Base-by-base conservation (phyloP, 2,113 vertebrate species). In the Rana temporaria region DNA sequence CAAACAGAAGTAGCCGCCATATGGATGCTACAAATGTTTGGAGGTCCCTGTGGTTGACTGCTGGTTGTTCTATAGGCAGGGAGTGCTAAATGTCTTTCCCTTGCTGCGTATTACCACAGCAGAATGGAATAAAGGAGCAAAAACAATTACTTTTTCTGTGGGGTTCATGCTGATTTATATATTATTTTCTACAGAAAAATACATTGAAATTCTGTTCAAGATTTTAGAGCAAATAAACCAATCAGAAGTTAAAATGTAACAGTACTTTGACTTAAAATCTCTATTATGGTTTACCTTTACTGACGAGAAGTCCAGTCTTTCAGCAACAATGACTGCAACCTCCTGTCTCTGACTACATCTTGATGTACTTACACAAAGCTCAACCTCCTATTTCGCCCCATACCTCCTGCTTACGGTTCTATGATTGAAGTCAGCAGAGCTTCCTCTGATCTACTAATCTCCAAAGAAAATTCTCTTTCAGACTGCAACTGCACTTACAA, bases 81-180 rank as follows among this genome's bases (percentile, higher is more conserved):
- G 70, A 67, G 59, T 34, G 20, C 26, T 55, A 66, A 82, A 57
- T 66, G 70, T 59, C 26, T 82, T 82, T 55, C 71, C 62, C 80
- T 74, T 9, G 20, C 70, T 82, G 62, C 55, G 70, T 19, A 66
- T 75, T 75, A 82, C 66, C n/a, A 15, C 48, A 66, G 67, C 8
- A 64, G 66, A 75, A 75, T 74, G 52, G 26, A 74, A 66, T 42
- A 82, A 24, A 75, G 56, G 69, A 65, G 73, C 11, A 16, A 67
- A 74, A 82, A 74, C 80, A 82, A 82, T 82, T 74, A 82, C 80
- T 74, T 66, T 75, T 82, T 57, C 80, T 8, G 70, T 57, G 62
- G 80, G 71, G 80, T 66, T 67, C 71, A 67, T 48, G 73, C 59
- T 59, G 68, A 64, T 81, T 81, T 81, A 72, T 72, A 72, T 72